Conservation (phyloP, 2,888 invertebrate species). For the Anorthoa munda region DNA sequence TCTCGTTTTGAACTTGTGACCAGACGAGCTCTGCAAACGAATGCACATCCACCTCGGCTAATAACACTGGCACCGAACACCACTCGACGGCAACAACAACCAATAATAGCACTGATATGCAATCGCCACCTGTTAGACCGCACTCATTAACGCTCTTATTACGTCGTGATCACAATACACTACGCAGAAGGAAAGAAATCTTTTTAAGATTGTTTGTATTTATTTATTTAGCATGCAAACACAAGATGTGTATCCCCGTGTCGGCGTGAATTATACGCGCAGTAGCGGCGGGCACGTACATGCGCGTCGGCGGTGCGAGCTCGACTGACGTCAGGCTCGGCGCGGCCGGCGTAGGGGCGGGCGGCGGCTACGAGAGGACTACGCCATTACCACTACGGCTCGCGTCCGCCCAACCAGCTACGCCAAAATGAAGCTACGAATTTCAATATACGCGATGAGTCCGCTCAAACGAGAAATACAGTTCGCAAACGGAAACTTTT, state of each 20-base stretch:
- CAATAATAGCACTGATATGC: constrained; percentile 81
- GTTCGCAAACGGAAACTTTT: constrained; percentile 67
- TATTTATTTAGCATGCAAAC: constrained; percentile 61
- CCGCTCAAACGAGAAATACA: constrained; percentile 71
- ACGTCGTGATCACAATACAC: constrained; percentile 63
- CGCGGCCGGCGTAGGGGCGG: constrained; percentile 73
- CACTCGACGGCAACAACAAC: constrained; percentile 79
- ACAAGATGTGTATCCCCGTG: constrained; percentile 70
- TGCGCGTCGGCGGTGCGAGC: constrained; percentile 73
- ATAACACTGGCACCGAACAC: constrained; percentile 78
- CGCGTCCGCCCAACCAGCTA: constrained; percentile 86
- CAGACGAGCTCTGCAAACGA: constrained; percentile 71
- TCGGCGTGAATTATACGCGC: constrained; percentile 69
- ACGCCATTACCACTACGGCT: constrained; percentile 67
- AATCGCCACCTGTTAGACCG: constrained; percentile 83
- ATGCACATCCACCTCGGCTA: constrained; percentile 77
- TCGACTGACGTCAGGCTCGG: constrained; percentile 84
- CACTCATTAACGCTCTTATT: constrained; percentile 62
- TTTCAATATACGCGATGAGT: constrained; percentile 75
- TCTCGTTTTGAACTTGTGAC: constrained; percentile 62
- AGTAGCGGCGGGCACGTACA: constrained; percentile 68
- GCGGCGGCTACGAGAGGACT: constrained; percentile 81
- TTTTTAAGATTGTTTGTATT: constrained; percentile 61
- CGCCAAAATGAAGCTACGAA: constrained; percentile 83
- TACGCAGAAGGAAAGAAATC: constrained; percentile 36